Evolutionary conservation across 2,797 vertebrate genomes (phyloP).

Genomic region (Pelochelys cantorii): DNA sequence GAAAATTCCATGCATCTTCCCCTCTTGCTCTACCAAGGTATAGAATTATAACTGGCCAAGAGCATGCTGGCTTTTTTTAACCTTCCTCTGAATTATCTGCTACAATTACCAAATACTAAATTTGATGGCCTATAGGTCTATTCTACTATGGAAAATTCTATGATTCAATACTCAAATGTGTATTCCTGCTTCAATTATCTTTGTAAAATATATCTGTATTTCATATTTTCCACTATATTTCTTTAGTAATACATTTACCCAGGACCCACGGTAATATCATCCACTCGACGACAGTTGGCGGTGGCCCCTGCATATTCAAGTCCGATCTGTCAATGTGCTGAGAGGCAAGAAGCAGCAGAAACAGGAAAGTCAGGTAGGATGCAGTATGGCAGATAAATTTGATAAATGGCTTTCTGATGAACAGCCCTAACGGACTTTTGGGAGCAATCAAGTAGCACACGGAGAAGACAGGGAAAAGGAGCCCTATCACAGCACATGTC

Average conservation of each 20-base stretch:
- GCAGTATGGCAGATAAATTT: constrained; percentile 99
- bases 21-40: background rate
- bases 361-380: constrained; percentile 97
- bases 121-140: background rate
- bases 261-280: constrained; percentile 99
- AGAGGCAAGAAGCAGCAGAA: constrained; percentile 94
- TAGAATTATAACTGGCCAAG: background rate
- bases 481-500: constrained; percentile 93
- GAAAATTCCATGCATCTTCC: background rate
- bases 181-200: constrained; percentile 23
- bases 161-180: background rate
- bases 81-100: background rate
- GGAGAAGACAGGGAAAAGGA: constrained; percentile 93
- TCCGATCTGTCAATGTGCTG: constrained; percentile 90
- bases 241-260: constrained; percentile 90
- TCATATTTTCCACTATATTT: constrained; percentile 76
- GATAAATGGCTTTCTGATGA: constrained; percentile 98
- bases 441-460: constrained; percentile 93
- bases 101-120: background rate
- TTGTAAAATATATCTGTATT: constrained; percentile 30
- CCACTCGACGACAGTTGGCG: constrained; percentile 95
- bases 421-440: constrained; percentile 92
- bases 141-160: background rate
- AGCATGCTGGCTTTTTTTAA: background rate
- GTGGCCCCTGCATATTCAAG: constrained; percentile 87